phyloP scores from a whole-genome alignment of 2,888 invertebrate species.

The Diaphora mendica region DNA sequence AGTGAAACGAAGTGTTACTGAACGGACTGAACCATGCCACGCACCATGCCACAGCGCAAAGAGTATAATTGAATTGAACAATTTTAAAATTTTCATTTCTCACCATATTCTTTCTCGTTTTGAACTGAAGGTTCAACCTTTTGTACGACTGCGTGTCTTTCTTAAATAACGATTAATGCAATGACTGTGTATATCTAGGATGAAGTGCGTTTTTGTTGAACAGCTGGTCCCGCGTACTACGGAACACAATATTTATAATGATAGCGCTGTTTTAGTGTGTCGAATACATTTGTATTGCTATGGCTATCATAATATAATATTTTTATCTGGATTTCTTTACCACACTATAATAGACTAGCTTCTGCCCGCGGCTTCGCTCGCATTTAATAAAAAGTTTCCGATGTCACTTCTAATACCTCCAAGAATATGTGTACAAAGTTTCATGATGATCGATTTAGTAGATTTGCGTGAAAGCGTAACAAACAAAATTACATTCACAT shows the following conservation, averaged over 20 bases:
- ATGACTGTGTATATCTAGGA: conserved; percentile 43
- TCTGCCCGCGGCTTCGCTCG: too few species aligned
- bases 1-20: too few species aligned
- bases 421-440: too few species aligned
- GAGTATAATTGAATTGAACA: too few species aligned
- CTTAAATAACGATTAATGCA: conserved; percentile 42
- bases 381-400: too few species aligned
- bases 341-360: too few species aligned
- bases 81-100: conserved; percentile 7
- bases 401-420: too few species aligned
- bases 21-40: too few species aligned
- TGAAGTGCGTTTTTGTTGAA: conserved; percentile 39
- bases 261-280: conserved; percentile 24
- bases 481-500: too few species aligned
- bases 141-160: conserved; percentile 21
- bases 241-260: conserved; percentile 21
- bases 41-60: too few species aligned
- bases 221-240: conserved; percentile 42
- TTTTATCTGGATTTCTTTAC: background rate
- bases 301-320: background rate
- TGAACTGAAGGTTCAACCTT: conserved; percentile 19
- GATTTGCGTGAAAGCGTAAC: too few species aligned
- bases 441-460: too few species aligned
- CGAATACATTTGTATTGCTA: conserved; percentile 16
- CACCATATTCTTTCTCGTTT: conserved; percentile 11